A percentile compares a stretch with the other conserved stretches of the same genome.
These are phyloP conservation scores for Argyrosomus regius DNA, from an alignment of 2,797 vertebrate genomes.

Conservation along the genomic window DNA sequence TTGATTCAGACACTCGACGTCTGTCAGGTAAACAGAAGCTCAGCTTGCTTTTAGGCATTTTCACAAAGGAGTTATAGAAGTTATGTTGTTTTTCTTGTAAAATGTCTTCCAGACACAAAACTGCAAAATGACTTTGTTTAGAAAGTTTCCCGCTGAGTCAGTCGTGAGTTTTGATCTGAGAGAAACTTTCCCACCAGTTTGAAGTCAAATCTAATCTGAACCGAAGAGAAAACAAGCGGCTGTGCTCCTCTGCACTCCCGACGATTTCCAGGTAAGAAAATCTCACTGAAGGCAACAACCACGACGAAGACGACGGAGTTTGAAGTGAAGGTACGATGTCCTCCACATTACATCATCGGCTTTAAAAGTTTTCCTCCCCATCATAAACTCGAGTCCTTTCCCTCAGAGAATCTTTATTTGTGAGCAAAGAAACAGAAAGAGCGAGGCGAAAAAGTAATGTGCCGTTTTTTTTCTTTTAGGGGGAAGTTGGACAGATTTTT, in stretches of 20 bases:
- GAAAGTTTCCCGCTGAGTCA: not conserved
- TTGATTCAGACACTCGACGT: too few relatives aligned
- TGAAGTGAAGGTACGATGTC: not conserved
- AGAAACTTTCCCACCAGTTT: not conserved
- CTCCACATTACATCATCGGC: constrained; percentile 28
- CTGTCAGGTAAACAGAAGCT: too few relatives aligned
- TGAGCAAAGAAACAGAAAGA: constrained; percentile 1
- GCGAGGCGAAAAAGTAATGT: not conserved
- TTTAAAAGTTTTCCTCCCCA: constrained; percentile 3
- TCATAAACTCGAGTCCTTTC: constrained; percentile 2
- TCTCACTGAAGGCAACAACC: not conserved
- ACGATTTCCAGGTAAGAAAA: constrained; percentile 10
- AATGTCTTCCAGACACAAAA: too few relatives aligned
- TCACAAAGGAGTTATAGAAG: too few relatives aligned
- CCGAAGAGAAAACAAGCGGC: not conserved
- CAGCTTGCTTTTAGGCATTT: too few relatives aligned
- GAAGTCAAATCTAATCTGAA: constrained; percentile 14
- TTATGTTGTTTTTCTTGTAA: too few relatives aligned
- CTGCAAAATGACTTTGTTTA: not conserved
- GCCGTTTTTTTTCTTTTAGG: not conserved
- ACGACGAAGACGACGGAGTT: not conserved
- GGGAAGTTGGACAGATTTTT: constrained; percentile 38
- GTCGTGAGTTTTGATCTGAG: not conserved
- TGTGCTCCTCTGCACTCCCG: not conserved
- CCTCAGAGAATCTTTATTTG: constrained; percentile 45